Evolutionary conservation across 2,888 invertebrate genomes (phyloP).

Genomic region (Nemoura dubitans): DNA sequence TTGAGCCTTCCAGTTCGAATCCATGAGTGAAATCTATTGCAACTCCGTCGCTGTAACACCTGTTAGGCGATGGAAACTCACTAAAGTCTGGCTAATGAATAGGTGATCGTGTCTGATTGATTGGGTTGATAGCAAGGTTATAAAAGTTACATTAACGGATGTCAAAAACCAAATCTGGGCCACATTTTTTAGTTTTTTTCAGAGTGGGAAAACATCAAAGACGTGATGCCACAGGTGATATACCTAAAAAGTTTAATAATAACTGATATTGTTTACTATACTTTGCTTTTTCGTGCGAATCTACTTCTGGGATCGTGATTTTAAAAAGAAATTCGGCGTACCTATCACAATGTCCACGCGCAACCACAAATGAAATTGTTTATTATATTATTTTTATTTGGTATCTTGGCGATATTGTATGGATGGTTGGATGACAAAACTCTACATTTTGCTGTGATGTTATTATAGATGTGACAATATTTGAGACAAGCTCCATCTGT

Average conservation of each 20-base stretch:
- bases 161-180: neutral
- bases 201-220: too few species aligned
- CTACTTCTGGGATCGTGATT: neutral
- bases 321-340: neutral
- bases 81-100: neutral
- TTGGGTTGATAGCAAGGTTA: neutral
- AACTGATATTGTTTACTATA: neutral
- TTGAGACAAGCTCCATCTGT: neutral
- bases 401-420: neutral
- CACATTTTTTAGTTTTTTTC: neutral
- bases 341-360: neutral
- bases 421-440: neutral
- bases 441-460: too few species aligned
- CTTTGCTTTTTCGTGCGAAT: neutral
- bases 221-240: too few species aligned
- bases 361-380: neutral
- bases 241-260: too few species aligned
- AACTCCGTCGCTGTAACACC: neutral
- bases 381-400: neutral
- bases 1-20: neutral
- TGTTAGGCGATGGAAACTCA: neutral
- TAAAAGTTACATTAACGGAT: neutral
- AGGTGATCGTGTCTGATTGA: neutral
- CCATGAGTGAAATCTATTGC: neutral
- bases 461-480: too few species aligned